phyloP scores from a whole-genome alignment of 2,113 vertebrate genomes.

The Atractosteus spatula region DNA sequence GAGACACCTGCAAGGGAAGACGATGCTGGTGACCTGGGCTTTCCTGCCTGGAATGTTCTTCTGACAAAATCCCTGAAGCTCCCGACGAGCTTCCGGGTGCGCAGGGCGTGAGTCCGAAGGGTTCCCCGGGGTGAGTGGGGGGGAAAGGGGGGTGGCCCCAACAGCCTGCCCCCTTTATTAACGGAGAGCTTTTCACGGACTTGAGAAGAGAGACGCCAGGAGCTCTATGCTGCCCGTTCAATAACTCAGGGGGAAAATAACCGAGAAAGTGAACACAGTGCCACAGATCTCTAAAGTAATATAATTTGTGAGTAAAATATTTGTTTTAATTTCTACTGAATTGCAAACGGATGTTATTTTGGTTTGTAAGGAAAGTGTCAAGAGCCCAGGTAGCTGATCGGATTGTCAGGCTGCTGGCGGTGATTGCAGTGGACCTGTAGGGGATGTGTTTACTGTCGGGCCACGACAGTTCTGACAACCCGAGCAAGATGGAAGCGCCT shows the following conservation, averaged over 20 bases:
- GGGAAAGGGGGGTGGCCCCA: not conserved
- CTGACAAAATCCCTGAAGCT: conserved; percentile 19
- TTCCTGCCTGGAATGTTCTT: conserved; percentile 16
- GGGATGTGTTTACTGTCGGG: too few species aligned
- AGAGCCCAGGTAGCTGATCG: conserved; percentile 35
- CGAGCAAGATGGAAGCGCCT: conserved; percentile 8
- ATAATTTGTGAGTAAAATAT: conserved; percentile 36
- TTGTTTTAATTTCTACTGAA: conserved; percentile 41
- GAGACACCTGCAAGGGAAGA: conserved; percentile 11
- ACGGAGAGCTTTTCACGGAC: too few species aligned
- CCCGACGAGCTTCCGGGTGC: conserved; percentile 19
- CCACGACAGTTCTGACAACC: conserved; percentile 18
- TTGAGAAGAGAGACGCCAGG: not conserved
- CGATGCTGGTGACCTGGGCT: conserved; percentile 19
- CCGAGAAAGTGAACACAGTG: conserved; percentile 37
- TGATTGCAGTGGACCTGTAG: not conserved
- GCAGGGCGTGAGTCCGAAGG: conserved; percentile 8
- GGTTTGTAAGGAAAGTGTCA: conserved; percentile 30
- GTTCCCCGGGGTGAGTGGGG: not conserved
- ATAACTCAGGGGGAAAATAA: conserved; percentile 12
- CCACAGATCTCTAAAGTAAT: conserved; percentile 42
- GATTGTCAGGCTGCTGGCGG: conserved; percentile 24
- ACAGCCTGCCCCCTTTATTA: not conserved
- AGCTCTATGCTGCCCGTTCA: conserved; percentile 16
- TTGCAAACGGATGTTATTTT: conserved; percentile 38